These are phyloP conservation scores for Phaethornis superciliosus DNA, from an alignment of 2,113 vertebrate species.

Conservation along the genomic window DNA sequence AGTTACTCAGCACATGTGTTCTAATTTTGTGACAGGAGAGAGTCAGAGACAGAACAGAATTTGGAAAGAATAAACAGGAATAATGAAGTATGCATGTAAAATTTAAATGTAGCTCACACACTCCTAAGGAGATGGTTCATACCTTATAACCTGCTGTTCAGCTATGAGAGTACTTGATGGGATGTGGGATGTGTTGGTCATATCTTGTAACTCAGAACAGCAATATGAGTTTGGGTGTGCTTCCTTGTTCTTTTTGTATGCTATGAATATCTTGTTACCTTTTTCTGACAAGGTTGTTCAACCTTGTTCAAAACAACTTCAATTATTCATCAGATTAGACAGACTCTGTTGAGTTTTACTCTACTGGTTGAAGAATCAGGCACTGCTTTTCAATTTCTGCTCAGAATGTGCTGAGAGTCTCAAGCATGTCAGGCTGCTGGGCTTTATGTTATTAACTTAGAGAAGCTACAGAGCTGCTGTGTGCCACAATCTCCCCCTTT, in stretches of 20 bases:
- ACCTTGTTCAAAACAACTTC: not conserved
- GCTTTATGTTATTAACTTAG: not conserved
- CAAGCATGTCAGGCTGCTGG: not conserved
- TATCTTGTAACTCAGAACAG: not conserved
- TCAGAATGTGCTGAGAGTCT: not conserved
- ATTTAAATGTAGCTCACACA: not conserved
- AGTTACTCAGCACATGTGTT: not conserved
- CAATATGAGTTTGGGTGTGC: not conserved
- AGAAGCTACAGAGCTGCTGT: not conserved
- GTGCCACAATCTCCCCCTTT: not conserved
- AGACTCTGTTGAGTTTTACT: not conserved
- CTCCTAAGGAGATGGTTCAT: not conserved
- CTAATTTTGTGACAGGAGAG: not conserved
- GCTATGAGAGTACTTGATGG: not conserved
- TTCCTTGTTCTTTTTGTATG: not conserved
- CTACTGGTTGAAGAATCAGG: not conserved
- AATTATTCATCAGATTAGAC: not conserved
- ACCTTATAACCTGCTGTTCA: not conserved
- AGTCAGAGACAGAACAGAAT: not conserved
- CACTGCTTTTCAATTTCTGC: not conserved
- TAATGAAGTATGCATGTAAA: not conserved
- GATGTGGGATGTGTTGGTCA: not conserved
- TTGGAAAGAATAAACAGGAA: not conserved
- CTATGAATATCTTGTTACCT: not conserved
- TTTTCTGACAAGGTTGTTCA: not conserved